Evolutionary conservation across 2,888 invertebrate species (phyloP).

Genomic region (Drosophila pegasa): DNA sequence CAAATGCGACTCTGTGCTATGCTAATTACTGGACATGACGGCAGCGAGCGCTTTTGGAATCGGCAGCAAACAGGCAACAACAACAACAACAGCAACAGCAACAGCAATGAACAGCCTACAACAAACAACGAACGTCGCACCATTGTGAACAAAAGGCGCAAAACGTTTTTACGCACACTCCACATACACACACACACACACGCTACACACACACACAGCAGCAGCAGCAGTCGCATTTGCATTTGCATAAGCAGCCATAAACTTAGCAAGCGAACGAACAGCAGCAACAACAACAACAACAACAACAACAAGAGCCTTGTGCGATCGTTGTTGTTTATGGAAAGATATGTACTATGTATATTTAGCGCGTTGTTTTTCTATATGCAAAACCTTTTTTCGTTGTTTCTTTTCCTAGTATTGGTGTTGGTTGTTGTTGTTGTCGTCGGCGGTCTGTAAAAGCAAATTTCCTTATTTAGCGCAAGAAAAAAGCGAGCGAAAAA

Average conservation of each 20-base stretch:
- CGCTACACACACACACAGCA: not conserved
- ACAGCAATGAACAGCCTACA: conserved; percentile 9
- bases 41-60: conserved; percentile 65
- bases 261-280: conserved; percentile 43
- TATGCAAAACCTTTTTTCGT: conserved; percentile 39
- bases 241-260: conserved; percentile 79
- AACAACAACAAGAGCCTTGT: conserved; percentile 19
- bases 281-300: conserved; percentile 21
- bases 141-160: conserved; percentile 80
- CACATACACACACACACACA: conserved; percentile 1
- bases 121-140: conserved; percentile 38
- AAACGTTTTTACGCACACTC: conserved; percentile 76
- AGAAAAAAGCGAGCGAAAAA: conserved; percentile 4
- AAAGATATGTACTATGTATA: conserved; percentile 36
- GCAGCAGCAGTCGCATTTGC: conserved; percentile 59
- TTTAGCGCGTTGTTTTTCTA: conserved; percentile 34
- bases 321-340: conserved; percentile 46
- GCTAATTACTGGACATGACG: conserved; percentile 80
- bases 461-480: conserved; percentile 53
- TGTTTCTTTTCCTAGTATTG: conserved; percentile 35
- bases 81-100: conserved; percentile 16
- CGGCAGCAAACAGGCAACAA: conserved; percentile 37
- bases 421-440: conserved; percentile 1
- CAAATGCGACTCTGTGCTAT: conserved; percentile 72
- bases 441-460: conserved; percentile 36